Conservation (phyloP, 2,888 invertebrate genomes). For the Hipparchia sbordonii region DNA sequence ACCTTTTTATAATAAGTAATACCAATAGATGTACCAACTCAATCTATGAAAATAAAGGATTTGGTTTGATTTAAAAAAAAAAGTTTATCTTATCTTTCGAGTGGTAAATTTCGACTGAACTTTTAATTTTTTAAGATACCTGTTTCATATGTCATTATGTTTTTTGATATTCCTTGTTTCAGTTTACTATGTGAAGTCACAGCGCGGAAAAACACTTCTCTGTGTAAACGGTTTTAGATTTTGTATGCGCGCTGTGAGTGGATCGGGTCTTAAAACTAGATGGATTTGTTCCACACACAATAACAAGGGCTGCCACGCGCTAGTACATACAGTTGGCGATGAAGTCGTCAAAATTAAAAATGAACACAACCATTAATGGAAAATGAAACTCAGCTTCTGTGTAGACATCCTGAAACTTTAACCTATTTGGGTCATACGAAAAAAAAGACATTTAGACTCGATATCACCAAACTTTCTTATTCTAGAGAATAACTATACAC, state of each 20-base stretch:
- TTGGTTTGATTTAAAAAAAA: too few relatives aligned
- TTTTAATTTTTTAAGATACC: neutral
- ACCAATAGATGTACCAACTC: too few relatives aligned
- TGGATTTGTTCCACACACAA: constrained; percentile 12
- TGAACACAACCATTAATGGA: constrained; percentile 4
- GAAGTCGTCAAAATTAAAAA: constrained; percentile 5
- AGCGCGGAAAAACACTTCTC: neutral
- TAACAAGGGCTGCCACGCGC: neutral
- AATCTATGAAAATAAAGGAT: too few relatives aligned
- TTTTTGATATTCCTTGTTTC: neutral
- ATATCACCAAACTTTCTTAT: too few relatives aligned
- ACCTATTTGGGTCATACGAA: too few relatives aligned
- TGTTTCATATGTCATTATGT: neutral
- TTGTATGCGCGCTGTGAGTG: neutral
- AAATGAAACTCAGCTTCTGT: neutral
- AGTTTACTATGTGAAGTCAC: neutral
- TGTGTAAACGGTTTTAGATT: neutral
- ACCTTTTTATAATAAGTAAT: too few relatives aligned
- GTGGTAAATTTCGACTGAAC: too few relatives aligned
- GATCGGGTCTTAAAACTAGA: neutral
- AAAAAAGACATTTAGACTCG: too few relatives aligned
- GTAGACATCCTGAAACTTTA: neutral
- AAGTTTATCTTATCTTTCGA: too few relatives aligned
- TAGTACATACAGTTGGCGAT: neutral
- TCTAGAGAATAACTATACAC: too few relatives aligned